These are phyloP conservation scores for Luffia ferchaultella DNA, from an alignment of 2,888 invertebrate species.

Conservation along the genomic window DNA sequence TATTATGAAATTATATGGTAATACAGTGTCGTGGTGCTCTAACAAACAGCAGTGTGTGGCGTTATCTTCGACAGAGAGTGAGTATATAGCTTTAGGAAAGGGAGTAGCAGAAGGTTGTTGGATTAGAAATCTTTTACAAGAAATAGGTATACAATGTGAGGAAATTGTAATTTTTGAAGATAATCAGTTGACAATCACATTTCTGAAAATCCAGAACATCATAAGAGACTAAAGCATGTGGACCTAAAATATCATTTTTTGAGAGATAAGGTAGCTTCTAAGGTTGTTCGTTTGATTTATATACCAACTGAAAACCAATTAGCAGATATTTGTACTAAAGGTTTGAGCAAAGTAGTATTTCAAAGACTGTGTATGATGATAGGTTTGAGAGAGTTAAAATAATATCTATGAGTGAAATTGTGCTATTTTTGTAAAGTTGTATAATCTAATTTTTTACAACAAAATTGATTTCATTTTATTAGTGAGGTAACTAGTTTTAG, in stretches of 20 bases:
- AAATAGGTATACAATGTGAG: neutral
- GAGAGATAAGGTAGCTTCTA: too few relatives aligned
- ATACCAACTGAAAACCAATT: neutral
- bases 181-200: constrained; percentile 3
- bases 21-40: neutral
- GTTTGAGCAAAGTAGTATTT: neutral
- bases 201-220: constrained; percentile 1
- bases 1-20: neutral
- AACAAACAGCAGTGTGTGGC: neutral
- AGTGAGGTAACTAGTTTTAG: too few relatives aligned
- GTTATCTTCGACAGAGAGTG: neutral
- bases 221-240: neutral
- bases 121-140: neutral
- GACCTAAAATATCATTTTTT: neutral
- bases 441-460: too few relatives aligned
- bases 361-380: neutral
- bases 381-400: too few relatives aligned
- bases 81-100: neutral
- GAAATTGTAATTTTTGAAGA: neutral
- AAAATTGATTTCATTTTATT: too few relatives aligned
- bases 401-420: too few relatives aligned
- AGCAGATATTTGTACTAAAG: neutral
- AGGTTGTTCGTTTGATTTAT: too few relatives aligned
- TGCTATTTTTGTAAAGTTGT: too few relatives aligned
- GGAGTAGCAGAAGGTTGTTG: neutral